Percentiles rank a stretch among this genome's conserved stretches.
Evolutionary conservation across 2,797 vertebrate species (phyloP).

Genomic region (Tenualosa ilisha): DNA sequence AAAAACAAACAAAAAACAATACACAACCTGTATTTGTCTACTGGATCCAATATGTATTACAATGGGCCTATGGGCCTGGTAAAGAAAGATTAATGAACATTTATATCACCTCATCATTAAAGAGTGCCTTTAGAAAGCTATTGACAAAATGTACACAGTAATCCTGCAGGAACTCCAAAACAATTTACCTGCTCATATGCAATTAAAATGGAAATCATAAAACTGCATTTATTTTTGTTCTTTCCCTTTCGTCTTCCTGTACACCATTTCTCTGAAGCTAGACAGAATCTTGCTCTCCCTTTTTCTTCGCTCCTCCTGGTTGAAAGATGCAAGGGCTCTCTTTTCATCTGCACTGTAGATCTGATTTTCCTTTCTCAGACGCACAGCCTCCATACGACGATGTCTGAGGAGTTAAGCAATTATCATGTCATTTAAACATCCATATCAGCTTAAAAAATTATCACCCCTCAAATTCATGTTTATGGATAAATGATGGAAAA

Average conservation of each 20-base stretch:
- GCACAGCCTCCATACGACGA: conserved; percentile 97
- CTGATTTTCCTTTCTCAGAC: conserved; percentile 98
- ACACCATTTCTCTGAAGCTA: conserved; percentile 94
- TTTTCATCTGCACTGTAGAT: conserved; percentile 98
- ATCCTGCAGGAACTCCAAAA: background rate
- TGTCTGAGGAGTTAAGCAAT: conserved; percentile 73
- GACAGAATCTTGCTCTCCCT: conserved; percentile 97
- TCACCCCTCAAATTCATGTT: background rate
- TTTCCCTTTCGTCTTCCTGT: conserved; percentile 80
- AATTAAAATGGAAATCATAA: background rate
- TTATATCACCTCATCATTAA: background rate
- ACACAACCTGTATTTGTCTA: background rate
- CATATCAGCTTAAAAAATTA: background rate
- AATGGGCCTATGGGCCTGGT: background rate
- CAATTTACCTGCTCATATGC: background rate
- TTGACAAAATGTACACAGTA: conserved; percentile 4
- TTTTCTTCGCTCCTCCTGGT: conserved; percentile 94
- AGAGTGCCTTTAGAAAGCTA: background rate
- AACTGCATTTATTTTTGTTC: conserved; percentile 70
- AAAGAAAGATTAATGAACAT: background rate
- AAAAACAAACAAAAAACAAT: background rate
- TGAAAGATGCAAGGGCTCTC: conserved; percentile 93
- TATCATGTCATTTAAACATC: background rate
- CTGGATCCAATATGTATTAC: background rate
- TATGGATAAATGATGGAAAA: background rate